These are phyloP conservation scores for Protophormia terraenovae DNA, from an alignment of 2,888 invertebrate genomes.

Conservation along the genomic window DNA sequence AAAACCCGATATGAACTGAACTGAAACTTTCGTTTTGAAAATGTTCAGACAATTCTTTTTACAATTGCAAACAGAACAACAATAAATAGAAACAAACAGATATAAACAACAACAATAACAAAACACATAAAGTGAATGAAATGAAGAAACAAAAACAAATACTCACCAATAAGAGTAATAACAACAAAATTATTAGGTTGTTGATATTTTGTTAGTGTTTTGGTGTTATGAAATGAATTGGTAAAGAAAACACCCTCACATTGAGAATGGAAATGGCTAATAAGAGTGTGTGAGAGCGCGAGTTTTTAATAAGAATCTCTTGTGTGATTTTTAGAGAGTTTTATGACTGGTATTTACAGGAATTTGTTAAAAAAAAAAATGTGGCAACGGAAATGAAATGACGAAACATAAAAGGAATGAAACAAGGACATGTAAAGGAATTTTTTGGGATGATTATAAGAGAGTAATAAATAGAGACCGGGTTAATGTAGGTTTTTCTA, in stretches of 20 bases:
- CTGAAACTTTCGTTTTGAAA: slow-evolving; percentile 59
- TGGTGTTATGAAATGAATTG: slow-evolving; percentile 19
- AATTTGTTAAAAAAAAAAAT: background rate
- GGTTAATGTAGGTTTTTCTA: background rate
- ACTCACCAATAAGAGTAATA: slow-evolving; percentile 11
- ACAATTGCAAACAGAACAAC: slow-evolving; percentile 33
- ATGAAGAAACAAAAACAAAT: background rate
- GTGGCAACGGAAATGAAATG: background rate
- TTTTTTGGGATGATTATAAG: background rate
- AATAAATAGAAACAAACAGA: too few relatives aligned
- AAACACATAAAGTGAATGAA: too few relatives aligned
- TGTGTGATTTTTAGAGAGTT: too few relatives aligned
- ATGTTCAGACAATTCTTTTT: slow-evolving; percentile 54
- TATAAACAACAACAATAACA: background rate
- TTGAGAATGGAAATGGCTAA: background rate
- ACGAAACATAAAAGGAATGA: background rate
- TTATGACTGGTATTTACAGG: too few relatives aligned
- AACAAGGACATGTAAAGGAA: slow-evolving; percentile 44
- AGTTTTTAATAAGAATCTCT: background rate
- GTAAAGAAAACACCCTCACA: slow-evolving; percentile 45
- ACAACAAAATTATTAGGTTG: slow-evolving; percentile 15
- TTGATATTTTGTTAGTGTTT: slow-evolving; percentile 8
- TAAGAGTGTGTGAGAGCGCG: too few relatives aligned
- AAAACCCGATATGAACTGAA: slow-evolving; percentile 77
- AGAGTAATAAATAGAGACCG: background rate